Conservation (phyloP, 2,113 vertebrate genomes). For the Melanerpes aurifrons region DNA sequence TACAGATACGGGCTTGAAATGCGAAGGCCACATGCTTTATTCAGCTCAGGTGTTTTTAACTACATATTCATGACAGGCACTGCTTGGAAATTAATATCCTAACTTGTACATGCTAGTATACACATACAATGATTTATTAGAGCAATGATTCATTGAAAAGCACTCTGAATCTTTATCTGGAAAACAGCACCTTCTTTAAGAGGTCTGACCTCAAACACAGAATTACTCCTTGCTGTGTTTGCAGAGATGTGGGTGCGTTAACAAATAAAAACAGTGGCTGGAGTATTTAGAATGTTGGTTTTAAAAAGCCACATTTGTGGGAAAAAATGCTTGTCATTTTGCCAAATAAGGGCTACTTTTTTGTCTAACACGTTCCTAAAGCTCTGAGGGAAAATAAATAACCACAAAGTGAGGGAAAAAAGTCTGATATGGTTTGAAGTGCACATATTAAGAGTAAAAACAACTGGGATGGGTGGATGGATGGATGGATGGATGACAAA, state of each 20-base stretch:
- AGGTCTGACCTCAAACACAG: not conserved
- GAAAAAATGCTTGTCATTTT: too few species aligned
- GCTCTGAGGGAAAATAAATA: too few species aligned
- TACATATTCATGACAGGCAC: slow-evolving; percentile 64
- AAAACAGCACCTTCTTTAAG: slow-evolving; percentile 36
- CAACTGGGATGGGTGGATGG: too few species aligned
- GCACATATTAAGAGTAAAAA: too few species aligned
- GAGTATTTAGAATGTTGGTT: not conserved
- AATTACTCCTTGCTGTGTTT: slow-evolving; percentile 33
- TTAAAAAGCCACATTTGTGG: not conserved
- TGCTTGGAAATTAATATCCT: slow-evolving; percentile 58
- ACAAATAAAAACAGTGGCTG: not conserved
- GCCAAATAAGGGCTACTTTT: too few species aligned
- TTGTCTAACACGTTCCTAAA: too few species aligned
- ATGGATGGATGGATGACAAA: too few species aligned
- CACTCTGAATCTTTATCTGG: slow-evolving; percentile 57
- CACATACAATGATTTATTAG: slow-evolving; percentile 73
- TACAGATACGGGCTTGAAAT: slow-evolving; percentile 51
- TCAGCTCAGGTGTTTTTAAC: slow-evolving; percentile 38
- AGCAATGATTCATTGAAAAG: slow-evolving; percentile 11
- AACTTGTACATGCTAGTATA: slow-evolving; percentile 33
- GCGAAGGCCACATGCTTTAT: slow-evolving; percentile 21
- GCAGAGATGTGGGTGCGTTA: not conserved
- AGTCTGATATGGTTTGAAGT: too few species aligned
- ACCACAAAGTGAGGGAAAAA: too few species aligned